Base-by-base conservation (phyloP, 2,113 vertebrate species). In the Gadus macrocephalus region DNA sequence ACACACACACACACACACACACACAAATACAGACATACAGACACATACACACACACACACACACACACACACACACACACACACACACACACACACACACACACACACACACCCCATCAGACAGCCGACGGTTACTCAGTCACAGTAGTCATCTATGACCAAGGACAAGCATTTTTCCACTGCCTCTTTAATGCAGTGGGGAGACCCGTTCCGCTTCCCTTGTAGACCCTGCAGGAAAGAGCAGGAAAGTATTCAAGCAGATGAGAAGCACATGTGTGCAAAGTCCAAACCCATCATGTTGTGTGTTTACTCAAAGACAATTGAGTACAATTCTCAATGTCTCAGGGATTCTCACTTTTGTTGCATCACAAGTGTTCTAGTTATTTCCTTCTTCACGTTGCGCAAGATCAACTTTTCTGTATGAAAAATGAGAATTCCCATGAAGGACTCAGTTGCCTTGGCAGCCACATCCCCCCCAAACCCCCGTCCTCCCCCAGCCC, bases 201-300 rank as follows among this genome's bases (percentile, higher is more conserved):
- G 12, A 49, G 42, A 49, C 8, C 12, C 42, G 12, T 49, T 49
- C 42, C 42, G 42, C 38, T 42, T 42, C 38, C 38, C 11, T 11
- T 42, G 38, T 42, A 42, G 6, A 2, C 38, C 38, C 4, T 6
- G 42, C 42, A 12, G 1, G 20, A 12, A 49, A 49, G 42, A 8
- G 42, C 42, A 49, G 42, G 42, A 14, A 49, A 49, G 42, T 49
- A 49, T 49, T 9, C 42, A 9, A 77, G 62, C 83, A 85, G 62
- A 77, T 82, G 81, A 67, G 69, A 35, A 1, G 62, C 81, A 82
- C 65, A 74, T 86, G 79, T 64, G 31, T 35, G 31, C 31, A 1
- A 35, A 35, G 31, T 35, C 25, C 25, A 25, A 25, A 25, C 25
- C 38, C 38, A 42, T 42, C 38, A 14, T 49, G 42, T 49, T 49